phyloP scores from a whole-genome alignment of 2,888 invertebrate genomes.

The Leucophenga montana region DNA sequence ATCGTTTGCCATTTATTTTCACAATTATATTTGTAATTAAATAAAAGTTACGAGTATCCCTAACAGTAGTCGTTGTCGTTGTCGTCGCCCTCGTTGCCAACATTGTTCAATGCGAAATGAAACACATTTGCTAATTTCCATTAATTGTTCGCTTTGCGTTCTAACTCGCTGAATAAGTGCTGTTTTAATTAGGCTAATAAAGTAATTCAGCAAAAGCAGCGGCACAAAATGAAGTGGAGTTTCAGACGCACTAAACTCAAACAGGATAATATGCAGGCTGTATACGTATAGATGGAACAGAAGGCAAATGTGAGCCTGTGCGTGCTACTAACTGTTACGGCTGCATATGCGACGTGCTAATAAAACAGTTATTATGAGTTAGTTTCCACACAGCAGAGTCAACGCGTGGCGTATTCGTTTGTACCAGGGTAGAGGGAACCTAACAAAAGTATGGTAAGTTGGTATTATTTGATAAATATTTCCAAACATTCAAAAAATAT shows the following conservation, averaged over 20 bases:
- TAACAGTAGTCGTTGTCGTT: neutral
- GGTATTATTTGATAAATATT: too few species aligned
- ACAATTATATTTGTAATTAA: slow-evolving; percentile 4
- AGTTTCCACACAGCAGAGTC: neutral
- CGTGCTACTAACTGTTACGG: slow-evolving; percentile 10
- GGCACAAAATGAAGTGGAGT: neutral
- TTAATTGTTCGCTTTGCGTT: slow-evolving; percentile 56
- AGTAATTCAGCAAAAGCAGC: slow-evolving; percentile 53
- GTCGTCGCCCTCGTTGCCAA: neutral
- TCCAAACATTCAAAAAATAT: too few species aligned
- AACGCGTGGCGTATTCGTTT: neutral
- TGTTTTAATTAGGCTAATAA: slow-evolving; percentile 64
- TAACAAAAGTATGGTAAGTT: neutral
- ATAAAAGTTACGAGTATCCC: slow-evolving; percentile 14
- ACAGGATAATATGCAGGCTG: too few species aligned
- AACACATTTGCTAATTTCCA: slow-evolving; percentile 55
- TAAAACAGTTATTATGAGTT: slow-evolving; percentile 63
- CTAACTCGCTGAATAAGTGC: slow-evolving; percentile 54
- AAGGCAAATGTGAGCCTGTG: neutral
- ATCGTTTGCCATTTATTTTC: slow-evolving; percentile 9
- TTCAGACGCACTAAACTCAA: neutral
- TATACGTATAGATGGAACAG: too few species aligned
- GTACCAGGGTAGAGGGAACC: neutral
- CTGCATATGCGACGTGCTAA: slow-evolving; percentile 13
- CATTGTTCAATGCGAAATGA: slow-evolving; percentile 1